Base-by-base conservation (phyloP, 1,140 invertebrate species). In the Colletes latitarsis region DNA sequence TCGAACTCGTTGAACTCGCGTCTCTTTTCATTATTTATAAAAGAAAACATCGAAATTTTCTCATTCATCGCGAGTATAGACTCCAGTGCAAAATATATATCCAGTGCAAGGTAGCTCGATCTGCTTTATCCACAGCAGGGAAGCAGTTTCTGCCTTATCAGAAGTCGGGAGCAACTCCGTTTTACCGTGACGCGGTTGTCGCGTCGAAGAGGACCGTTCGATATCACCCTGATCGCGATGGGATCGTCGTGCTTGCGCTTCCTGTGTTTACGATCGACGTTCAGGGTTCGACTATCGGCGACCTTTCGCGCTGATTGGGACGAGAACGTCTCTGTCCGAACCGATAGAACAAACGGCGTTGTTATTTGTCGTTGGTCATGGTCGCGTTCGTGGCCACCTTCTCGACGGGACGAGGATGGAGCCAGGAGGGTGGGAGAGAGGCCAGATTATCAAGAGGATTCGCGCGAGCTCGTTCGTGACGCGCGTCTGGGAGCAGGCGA, bases 401-500 rank as follows among this genome's bases (percentile, higher is more conserved):
- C 41, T 66, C 67, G 57, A 77, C 62, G 62, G 58, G 58, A 53
- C n/a, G 15, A 30, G 12, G 52, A 58, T 6, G 30, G 21, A 21
- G 43, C 6, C 6, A 10, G 58, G 46, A 6, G 55, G 12, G 8
- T 19, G 14, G 19, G 58, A 46, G 75, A 52, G 53, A 69, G 49
- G 72, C 63, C 39, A 68, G 60, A 57, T 41, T 30, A 83, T 15
- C 41, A 62, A 75, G 75, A 82, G 80, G 73, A 71, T 30, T 76
- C 66, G 83, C 79, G 73, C 63, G 72, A 67, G 62, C 68, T 73
- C 43, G 71, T 69, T 76, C 83, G 77, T 87, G 85, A 84, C 86
- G 83, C 82, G 86, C 86, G 89, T 90, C 89, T 87, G 87, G 86
- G 87, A 87, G 86, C 89, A 88, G 89, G 85, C 87, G 89, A 92